Percentiles rank a stretch among this genome's conserved stretches.
Evolutionary conservation across 1,140 invertebrate species (phyloP).

Genomic region (Popillia japonica): DNA sequence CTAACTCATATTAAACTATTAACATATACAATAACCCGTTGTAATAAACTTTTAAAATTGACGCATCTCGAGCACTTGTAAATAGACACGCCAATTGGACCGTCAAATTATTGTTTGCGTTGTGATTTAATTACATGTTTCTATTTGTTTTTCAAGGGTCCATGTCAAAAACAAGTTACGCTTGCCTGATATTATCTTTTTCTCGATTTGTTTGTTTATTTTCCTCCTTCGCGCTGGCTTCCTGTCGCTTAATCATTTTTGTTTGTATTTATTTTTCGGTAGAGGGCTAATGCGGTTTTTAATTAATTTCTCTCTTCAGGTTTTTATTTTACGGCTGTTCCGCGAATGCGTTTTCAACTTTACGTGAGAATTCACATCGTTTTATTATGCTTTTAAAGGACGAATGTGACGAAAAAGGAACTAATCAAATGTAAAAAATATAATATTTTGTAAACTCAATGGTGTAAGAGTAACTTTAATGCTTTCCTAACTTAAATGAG

Average conservation of each 20-base stretch:
- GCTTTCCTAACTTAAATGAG: too few relatives aligned
- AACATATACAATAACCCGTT: too few relatives aligned
- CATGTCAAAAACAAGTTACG: constrained; percentile 28
- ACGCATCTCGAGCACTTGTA: background rate
- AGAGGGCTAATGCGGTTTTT: constrained; percentile 18
- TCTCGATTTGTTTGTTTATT: constrained; percentile 27
- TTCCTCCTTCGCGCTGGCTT: constrained; percentile 8
- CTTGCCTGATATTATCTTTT: constrained; percentile 26
- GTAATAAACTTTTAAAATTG: background rate
- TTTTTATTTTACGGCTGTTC: constrained; percentile 6
- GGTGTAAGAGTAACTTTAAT: too few relatives aligned
- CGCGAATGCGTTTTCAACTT: constrained; percentile 6
- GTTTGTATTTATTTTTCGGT: constrained; percentile 12
- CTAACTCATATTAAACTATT: too few relatives aligned
- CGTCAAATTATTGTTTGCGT: constrained; percentile 26
- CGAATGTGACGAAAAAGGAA: background rate
- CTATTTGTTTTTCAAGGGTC: constrained; percentile 33
- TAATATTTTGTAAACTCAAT: background rate
- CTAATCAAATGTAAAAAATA: background rate
- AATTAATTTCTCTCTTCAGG: constrained; percentile 20
- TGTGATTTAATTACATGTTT: constrained; percentile 18
- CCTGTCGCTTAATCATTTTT: constrained; percentile 18
- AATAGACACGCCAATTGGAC: constrained; percentile 17
- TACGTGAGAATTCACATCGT: background rate
- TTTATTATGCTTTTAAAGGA: constrained; percentile 1